Conservation (phyloP, 2,113 vertebrate genomes). For the Meles meles region DNA sequence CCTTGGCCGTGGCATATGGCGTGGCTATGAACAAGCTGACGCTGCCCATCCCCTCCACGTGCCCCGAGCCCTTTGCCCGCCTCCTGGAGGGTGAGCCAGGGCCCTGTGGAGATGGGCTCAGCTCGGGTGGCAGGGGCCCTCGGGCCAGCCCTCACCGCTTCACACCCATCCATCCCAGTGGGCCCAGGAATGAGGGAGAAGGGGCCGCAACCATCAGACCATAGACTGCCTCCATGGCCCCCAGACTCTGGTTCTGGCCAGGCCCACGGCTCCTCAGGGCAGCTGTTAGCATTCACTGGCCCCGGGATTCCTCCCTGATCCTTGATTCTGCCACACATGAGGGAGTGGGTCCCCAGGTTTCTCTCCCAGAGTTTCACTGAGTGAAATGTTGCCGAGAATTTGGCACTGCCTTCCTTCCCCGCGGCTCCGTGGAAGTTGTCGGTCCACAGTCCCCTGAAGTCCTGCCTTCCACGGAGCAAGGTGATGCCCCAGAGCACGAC, state of each 20-base stretch:
- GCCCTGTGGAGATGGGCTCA: slow-evolving; percentile 47
- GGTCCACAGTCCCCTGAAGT: neutral
- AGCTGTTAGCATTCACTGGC: neutral
- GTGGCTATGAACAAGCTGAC: slow-evolving; percentile 96
- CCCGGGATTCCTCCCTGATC: neutral
- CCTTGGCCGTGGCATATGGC: slow-evolving; percentile 92
- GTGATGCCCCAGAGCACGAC: neutral
- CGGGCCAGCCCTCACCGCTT: slow-evolving; percentile 45
- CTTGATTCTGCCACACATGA: neutral
- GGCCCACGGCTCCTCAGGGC: slow-evolving; percentile 11
- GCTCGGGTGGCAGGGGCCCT: slow-evolving; percentile 36
- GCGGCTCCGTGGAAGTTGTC: neutral
- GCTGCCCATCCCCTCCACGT: slow-evolving; percentile 92
- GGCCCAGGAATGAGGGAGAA: neutral
- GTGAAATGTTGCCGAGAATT: neutral
- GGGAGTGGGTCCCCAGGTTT: neutral
- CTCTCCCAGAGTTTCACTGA: neutral
- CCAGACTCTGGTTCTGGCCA: slow-evolving; percentile 82
- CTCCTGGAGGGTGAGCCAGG: slow-evolving; percentile 87
- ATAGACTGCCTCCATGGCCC: slow-evolving; percentile 81
- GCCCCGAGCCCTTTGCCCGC: slow-evolving; percentile 91
- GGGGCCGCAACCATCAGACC: neutral
- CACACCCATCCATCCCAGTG: neutral
- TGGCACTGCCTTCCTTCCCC: neutral
- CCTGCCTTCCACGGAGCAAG: neutral